Evolutionary conservation across 2,797 vertebrate genomes (phyloP).

Genomic region (Tolypeutes matacus): DNA sequence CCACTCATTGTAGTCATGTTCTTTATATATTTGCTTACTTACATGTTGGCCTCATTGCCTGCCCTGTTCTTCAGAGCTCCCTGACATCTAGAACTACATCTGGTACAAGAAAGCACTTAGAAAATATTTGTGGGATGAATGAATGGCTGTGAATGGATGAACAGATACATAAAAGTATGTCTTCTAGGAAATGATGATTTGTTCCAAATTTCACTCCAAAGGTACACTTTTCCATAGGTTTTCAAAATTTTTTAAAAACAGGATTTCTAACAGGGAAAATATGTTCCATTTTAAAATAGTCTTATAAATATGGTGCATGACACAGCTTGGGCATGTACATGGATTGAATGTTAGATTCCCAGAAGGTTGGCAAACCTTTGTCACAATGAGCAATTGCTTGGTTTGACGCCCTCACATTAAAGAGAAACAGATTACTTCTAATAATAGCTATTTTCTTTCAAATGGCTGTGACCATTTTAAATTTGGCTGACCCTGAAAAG

Average conservation of each 20-base stretch:
- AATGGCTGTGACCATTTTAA: conserved; percentile 31
- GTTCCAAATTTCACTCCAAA: conserved; percentile 19
- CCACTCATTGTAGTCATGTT: neutral
- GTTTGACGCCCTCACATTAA: conserved; percentile 25
- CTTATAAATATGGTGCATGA: conserved; percentile 28
- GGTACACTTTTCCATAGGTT: neutral
- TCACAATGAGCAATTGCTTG: neutral
- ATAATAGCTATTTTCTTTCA: conserved; percentile 62
- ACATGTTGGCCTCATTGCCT: neutral
- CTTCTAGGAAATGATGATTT: neutral
- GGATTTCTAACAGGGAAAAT: neutral
- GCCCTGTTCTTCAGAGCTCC: neutral
- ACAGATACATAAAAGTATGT: neutral
- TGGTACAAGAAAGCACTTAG: neutral
- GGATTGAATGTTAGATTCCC: neutral
- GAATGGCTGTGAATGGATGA: neutral
- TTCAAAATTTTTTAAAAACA: neutral
- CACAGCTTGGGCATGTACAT: neutral
- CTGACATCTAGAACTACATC: neutral
- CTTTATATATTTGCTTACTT: neutral
- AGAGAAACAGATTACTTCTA: conserved; percentile 16
- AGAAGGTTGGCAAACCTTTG: neutral
- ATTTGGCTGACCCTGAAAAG: conserved; percentile 37
- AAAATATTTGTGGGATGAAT: neutral
- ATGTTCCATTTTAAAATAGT: neutral